phyloP scores from a whole-genome alignment of 2,888 invertebrate genomes.

The Vanessa cardui region DNA sequence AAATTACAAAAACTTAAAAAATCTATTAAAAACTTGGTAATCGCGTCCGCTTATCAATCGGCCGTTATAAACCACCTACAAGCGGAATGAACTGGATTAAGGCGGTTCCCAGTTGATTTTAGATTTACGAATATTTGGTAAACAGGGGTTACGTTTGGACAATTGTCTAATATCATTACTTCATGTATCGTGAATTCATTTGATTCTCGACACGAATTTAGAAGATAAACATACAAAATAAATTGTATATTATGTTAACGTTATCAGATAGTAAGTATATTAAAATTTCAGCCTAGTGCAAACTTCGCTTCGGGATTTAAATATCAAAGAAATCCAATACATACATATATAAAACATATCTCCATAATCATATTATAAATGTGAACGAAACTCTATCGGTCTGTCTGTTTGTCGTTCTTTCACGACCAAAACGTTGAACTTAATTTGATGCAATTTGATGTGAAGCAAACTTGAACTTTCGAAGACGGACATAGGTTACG shows the following conservation, averaged over 20 bases:
- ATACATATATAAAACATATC: too few relatives aligned
- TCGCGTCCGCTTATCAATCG: constrained; percentile 22
- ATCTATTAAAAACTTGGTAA: constrained; percentile 5
- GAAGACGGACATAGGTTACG: too few relatives aligned
- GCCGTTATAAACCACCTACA: constrained; percentile 28
- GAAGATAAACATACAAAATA: background rate
- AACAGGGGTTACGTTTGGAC: constrained; percentile 11
- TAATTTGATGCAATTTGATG: too few relatives aligned
- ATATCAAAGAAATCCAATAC: too few relatives aligned
- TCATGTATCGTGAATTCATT: background rate
- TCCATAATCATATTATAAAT: too few relatives aligned
- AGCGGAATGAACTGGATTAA: constrained; percentile 40
- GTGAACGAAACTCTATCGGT: too few relatives aligned
- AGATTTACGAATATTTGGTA: constrained; percentile 38
- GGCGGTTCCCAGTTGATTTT: constrained; percentile 36
- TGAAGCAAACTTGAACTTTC: too few relatives aligned
- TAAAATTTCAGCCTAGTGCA: too few relatives aligned
- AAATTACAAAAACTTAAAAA: background rate
- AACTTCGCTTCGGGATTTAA: too few relatives aligned
- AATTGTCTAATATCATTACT: constrained; percentile 13
- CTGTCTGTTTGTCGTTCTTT: too few relatives aligned
- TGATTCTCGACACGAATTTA: background rate
- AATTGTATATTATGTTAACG: background rate
- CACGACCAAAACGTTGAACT: too few relatives aligned
- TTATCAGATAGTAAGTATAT: too few relatives aligned